A percentile compares a stretch with the other conserved stretches of the same genome.
phyloP scores from a whole-genome alignment of 1,140 invertebrate species.

The Cotesia chilonis region DNA sequence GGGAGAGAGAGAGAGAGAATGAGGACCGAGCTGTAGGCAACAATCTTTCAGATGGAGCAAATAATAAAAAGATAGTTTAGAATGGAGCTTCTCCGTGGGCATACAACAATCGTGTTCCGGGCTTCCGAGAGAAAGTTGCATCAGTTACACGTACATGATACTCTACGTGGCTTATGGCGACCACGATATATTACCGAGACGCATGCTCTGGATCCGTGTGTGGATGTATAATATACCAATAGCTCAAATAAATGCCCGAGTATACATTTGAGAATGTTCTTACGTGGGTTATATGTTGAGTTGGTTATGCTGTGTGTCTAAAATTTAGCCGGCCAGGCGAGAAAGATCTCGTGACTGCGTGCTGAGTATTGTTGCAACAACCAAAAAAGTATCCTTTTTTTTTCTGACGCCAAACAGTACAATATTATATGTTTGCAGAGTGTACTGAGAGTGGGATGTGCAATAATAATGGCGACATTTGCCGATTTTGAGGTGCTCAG shows the following conservation, averaged over 20 bases:
- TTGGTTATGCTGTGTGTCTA: neutral
- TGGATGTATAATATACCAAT: conserved; percentile 16
- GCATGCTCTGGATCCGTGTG: conserved; percentile 16
- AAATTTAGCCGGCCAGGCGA: conserved; percentile 2
- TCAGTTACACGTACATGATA: conserved; percentile 41
- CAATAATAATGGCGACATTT: conserved; percentile 52
- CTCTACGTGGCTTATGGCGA: conserved; percentile 19
- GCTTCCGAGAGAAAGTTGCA: conserved; percentile 49
- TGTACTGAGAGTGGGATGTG: conserved; percentile 42
- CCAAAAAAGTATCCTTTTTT: no score
- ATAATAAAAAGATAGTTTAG: neutral
- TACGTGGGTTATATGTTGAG: neutral
- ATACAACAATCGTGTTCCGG: conserved; percentile 38
- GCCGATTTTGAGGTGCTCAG: conserved; percentile 52
- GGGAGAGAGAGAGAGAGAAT: no score
- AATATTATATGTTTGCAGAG: neutral
- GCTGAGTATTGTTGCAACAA: no score
- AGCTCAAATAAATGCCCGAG: conserved; percentile 10
- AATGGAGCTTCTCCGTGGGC: conserved; percentile 26
- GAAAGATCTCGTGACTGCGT: no score
- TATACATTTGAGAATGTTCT: neutral
- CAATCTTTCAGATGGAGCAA: neutral
- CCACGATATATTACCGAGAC: conserved; percentile 21
- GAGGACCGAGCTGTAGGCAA: neutral
- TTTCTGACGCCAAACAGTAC: no score